Evolutionary conservation across 2,888 invertebrate genomes (phyloP).

Genomic region (Xanthia togata): DNA sequence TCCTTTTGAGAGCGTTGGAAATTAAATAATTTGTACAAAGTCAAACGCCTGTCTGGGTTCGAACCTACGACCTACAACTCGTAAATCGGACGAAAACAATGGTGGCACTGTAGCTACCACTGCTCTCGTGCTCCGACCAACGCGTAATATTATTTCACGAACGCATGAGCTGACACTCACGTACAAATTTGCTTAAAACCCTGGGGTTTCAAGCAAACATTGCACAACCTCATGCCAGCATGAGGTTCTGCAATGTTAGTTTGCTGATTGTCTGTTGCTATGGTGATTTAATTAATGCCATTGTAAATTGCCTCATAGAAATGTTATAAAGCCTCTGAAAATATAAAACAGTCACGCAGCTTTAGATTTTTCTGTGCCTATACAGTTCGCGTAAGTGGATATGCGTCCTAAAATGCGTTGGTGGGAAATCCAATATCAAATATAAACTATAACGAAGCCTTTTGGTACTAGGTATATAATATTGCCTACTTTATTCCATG

Average conservation of each 20-base stretch:
- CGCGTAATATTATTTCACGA: neutral
- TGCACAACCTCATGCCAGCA: too few relatives aligned
- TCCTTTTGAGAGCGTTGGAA: too few relatives aligned
- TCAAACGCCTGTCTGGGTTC: too few relatives aligned
- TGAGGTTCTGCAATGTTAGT: neutral
- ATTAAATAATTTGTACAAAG: too few relatives aligned
- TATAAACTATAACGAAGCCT: neutral
- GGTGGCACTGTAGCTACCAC: too few relatives aligned
- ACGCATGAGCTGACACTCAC: too few relatives aligned
- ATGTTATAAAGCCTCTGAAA: neutral
- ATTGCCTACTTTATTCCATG: neutral
- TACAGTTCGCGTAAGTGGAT: neutral
- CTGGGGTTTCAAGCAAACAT: too few relatives aligned
- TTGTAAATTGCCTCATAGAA: neutral
- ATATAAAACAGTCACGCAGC: neutral
- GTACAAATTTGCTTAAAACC: too few relatives aligned
- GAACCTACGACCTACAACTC: too few relatives aligned
- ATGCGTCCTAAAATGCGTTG: constrained; percentile 5
- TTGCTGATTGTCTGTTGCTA: neutral
- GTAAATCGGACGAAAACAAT: too few relatives aligned
- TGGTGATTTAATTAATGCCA: neutral
- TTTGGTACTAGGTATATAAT: neutral
- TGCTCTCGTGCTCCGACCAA: neutral
- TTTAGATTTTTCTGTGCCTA: neutral
- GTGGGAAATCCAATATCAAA: constrained; percentile 14